These are phyloP conservation scores for Myotis pilosus DNA, from an alignment of 2,797 vertebrate species.

Conservation along the genomic window DNA sequence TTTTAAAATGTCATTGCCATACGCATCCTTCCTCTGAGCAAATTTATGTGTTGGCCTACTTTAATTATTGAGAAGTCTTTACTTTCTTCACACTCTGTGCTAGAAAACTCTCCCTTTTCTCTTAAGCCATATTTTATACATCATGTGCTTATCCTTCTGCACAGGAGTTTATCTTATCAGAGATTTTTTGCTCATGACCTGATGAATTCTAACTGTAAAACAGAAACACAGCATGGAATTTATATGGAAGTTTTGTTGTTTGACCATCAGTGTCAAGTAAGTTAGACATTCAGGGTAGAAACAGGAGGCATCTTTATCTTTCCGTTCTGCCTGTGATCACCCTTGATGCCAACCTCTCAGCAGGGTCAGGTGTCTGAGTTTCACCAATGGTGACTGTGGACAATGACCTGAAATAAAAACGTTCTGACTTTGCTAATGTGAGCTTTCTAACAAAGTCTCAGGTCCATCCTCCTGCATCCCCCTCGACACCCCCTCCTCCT, in stretches of 20 bases:
- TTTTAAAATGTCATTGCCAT: not conserved
- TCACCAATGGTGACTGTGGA: not conserved
- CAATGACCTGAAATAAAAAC: not conserved
- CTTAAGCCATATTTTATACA: not conserved
- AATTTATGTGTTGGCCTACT: not conserved
- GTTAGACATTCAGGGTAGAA: not conserved
- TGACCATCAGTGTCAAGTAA: not conserved
- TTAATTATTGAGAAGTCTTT: conserved; percentile 19
- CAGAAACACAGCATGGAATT: not conserved
- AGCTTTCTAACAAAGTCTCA: not conserved
- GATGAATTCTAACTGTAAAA: not conserved
- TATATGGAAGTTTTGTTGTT: not conserved
- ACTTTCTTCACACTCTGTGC: not conserved
- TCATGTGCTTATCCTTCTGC: not conserved
- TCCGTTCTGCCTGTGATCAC: not conserved
- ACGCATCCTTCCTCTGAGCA: not conserved
- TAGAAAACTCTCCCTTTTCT: not conserved
- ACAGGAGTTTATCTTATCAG: not conserved
- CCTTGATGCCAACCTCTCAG: not conserved
- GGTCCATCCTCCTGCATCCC: not conserved
- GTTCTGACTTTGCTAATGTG: not conserved
- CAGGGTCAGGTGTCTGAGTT: not conserved
- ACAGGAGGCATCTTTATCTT: not conserved
- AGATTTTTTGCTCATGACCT: not conserved
- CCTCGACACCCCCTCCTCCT: not conserved